Evolutionary conservation across 2,888 invertebrate species (phyloP), one percentile per base, ranked within the genome.

Genomic region (Eupithecia tripunctaria): DNA sequence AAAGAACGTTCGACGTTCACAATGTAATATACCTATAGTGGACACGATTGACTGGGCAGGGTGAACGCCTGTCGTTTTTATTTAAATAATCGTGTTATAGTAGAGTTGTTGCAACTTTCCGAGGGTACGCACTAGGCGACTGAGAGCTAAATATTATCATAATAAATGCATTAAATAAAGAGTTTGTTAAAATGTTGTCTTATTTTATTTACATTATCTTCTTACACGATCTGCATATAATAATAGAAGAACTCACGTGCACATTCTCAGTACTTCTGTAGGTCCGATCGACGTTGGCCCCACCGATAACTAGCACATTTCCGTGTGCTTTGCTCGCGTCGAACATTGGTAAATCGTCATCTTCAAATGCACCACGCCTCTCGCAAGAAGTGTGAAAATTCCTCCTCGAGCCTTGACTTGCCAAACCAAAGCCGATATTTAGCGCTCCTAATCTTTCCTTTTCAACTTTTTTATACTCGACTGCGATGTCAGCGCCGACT

Each of bases 401-500:
- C 82, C 91, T 87, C 73, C 82, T 79, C 71, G 82, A 80, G 80
- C 81, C 80, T 56, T 79, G 70, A 71, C 81, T 76, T 60, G 78
- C 81, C 56, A 72, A 79, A 64, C 80, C 80, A 77, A 69, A 74
- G 27, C 84, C 80, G 79, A 86, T 89, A 88, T 89, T 89, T 79
- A 82, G 84, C 79, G 81, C 79, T 78, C 82, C 86, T 81, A 79
- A 84, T 64, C 82, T 83, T 85, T 86, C 84, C 79, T 90, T 90
- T 82, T 84, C 87, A 78, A 94, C 82, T 84, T 93, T 91, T 85
- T 93, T 91, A 84, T 96, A 94, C 84, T 96, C 95, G 29, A 96
- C 94, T 2, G 98, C 97, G 80, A 99, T 97, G 87, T 96, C 94
- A 70, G 97, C 97, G 25, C 97, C 99, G 67, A 97, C 95, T 84